Conservation (phyloP, 2,113 vertebrate species). For the Tretioscincus oriximinensis region DNA sequence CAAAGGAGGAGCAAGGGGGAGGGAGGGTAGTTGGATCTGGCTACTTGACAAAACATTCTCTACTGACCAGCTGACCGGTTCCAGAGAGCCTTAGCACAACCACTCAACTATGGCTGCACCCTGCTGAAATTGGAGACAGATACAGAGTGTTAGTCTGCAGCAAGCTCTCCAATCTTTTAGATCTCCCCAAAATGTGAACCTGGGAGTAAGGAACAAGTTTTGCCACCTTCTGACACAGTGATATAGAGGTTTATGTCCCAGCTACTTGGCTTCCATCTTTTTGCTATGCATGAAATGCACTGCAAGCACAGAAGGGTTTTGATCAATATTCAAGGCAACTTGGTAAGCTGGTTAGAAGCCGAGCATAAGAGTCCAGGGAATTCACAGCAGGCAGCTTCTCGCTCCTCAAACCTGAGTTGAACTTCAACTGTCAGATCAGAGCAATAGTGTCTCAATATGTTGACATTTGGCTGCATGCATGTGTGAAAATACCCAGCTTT, state of each 20-base stretch:
- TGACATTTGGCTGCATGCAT: not conserved
- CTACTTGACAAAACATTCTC: slow-evolving; percentile 78
- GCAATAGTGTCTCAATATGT: no score
- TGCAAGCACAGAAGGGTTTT: not conserved
- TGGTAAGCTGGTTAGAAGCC: not conserved
- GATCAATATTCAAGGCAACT: not conserved
- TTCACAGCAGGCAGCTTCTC: not conserved
- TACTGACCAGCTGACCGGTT: slow-evolving; percentile 78
- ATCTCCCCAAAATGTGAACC: not conserved
- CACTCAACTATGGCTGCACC: slow-evolving; percentile 38
- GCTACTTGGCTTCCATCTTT: not conserved
- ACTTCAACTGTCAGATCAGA: not conserved
- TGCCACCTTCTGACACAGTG: not conserved
- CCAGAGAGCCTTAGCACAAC: slow-evolving; percentile 51
- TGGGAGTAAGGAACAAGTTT: not conserved
- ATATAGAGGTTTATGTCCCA: not conserved
- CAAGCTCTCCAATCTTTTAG: slow-evolving; percentile 40
- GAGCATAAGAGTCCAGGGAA: not conserved
- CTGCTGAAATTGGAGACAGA: slow-evolving; percentile 71
- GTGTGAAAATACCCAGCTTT: not conserved
- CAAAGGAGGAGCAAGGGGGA: slow-evolving; percentile 53
- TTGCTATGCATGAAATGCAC: not conserved
- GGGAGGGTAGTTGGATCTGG: slow-evolving; percentile 58
- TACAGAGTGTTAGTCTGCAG: slow-evolving; percentile 52
- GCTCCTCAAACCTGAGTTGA: not conserved